Base-by-base conservation (phyloP, 2,797 vertebrate genomes). In the Scolopax rusticola region DNA sequence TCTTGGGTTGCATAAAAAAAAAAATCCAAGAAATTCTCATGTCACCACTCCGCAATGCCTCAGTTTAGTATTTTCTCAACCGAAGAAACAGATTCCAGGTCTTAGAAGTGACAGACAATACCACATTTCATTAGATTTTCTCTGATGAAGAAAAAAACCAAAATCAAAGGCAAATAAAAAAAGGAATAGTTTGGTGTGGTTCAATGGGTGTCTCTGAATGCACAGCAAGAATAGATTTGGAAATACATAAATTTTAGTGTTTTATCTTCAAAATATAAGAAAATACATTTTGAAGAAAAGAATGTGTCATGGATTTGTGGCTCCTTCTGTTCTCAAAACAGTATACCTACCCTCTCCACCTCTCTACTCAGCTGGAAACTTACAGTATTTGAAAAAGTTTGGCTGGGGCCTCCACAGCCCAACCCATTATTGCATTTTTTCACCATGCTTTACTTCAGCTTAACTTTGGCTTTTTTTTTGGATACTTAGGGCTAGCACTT, bases 41-140 rank as follows among this genome's bases (percentile, higher is more conserved):
- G 48, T 91, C 43, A 89, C 61, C 73, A 76, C 27, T 74, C 67
- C 80, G 78, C 69, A 93, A 53, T 71, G 47, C 65, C 77, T 75
- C 30, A 74, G 56, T 28, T 91, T 88, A 82, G 78, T 85, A 70
- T 79, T 95, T 96, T 94, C 45, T 95, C 64, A 84, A 84, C 51
- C 65, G 91, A 92, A 93, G 64, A 77, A 95, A 88, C 61, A 90
- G 74, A 96, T 80, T 94, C 57, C 38, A 90, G 81, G 68, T 84
- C 90, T 89, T 56, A 75, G 73, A 89, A 95, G 33, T 64, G 33
- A 65, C 64, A 88, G 60, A 93, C 60, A 96, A 92, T 67, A 68
- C 13, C 45, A 73, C 19, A 89, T 92, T 93, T 89, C 81, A 91
- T 87, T 89, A 91, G 24, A 84, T 80, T 87, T 94, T 88, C 32